Evolutionary conservation across 2,888 invertebrate genomes (phyloP), one percentile per base, ranked within the genome.

Genomic region (Hemicrepidius hirtus): DNA sequence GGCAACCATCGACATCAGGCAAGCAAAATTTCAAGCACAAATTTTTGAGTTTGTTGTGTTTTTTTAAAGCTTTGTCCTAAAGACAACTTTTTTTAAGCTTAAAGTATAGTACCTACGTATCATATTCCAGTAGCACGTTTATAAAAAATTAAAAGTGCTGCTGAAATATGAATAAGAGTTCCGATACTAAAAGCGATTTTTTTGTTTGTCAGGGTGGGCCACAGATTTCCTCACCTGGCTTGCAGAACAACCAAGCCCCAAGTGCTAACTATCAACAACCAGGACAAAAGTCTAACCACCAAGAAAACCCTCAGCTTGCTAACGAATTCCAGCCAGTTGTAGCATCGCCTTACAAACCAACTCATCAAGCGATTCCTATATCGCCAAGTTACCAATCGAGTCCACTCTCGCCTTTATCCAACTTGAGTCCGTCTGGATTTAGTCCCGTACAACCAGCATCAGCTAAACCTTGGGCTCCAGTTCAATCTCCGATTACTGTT

Each of bases 391-490:
- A 85, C 86, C 87, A 87, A 87, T 86, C 86, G 85, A 82, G 82
- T 55, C 66, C 79, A 37, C 74, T 63, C 21, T 75, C 72, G 4
- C 84, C 82, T 40, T 59, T 77, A 37, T 73, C 77, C 37, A 82
- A 82, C 68, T 80, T 79, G 65, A 83, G 78, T 66, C 83, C 84
- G 32, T 75, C 73, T 44, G 80, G 81, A 65, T 84, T 76, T 70
- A 77, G 81, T 18, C 81, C 84, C 80, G 80, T 79, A 78, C 84
- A 83, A 80, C 84, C 82, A 77, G 82, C 77, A 82, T 84, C 82
- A 77, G 82, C 77, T 82, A 86, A 80, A 84, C 83, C 75, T 78
- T 88, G 88, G 88, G 86, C 87, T 46, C 86, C 88, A 60, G 87
- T 88, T 13, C 86, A 87, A 73, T 87, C 88, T 74, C 86, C 88